Conservation (phyloP, 2,888 invertebrate species). For the Orgyia antiqua region DNA sequence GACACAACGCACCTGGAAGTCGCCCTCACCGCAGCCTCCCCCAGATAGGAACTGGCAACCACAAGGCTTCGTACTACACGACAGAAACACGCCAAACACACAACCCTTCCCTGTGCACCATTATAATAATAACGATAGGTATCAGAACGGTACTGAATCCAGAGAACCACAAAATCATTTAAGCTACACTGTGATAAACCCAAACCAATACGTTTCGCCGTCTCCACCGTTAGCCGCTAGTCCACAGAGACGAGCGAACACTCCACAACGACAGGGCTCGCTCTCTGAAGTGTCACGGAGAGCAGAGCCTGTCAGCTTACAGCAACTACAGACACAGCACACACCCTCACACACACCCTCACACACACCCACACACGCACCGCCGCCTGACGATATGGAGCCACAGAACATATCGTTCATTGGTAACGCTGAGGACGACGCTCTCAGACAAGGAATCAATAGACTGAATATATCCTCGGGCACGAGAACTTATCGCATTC, state of each 20-base stretch:
- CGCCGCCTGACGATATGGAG: conserved; percentile 91
- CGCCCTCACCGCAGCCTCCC: conserved; percentile 55
- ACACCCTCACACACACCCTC: conserved; percentile 80
- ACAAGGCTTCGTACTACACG: conserved; percentile 83
- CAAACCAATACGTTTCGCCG: conserved; percentile 75
- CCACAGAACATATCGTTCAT: conserved; percentile 96
- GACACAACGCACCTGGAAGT: conserved; percentile 62
- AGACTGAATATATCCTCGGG: conserved; percentile 92
- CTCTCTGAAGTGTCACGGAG: conserved; percentile 44
- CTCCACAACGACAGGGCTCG: conserved; percentile 78
- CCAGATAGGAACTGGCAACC: conserved; percentile 63
- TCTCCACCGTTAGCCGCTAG: conserved; percentile 72
- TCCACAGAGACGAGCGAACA: conserved; percentile 47
- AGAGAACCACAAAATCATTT: conserved; percentile 69
- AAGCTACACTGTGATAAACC: conserved; percentile 77
- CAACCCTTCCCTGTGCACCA: conserved; percentile 58
- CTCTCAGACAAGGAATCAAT: conserved; percentile 82
- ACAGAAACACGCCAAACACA: conserved; percentile 46
- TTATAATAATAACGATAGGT: conserved; percentile 69
- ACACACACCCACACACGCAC: conserved; percentile 44
- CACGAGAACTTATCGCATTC: conserved; percentile 91
- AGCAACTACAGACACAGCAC: conserved; percentile 64
- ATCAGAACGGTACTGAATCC: conserved; percentile 82
- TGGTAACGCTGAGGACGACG: conserved; percentile 81
- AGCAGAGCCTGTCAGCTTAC: conserved; percentile 65